Conservation (phyloP, 2,113 vertebrate species). For the Actenoides hombroni region DNA sequence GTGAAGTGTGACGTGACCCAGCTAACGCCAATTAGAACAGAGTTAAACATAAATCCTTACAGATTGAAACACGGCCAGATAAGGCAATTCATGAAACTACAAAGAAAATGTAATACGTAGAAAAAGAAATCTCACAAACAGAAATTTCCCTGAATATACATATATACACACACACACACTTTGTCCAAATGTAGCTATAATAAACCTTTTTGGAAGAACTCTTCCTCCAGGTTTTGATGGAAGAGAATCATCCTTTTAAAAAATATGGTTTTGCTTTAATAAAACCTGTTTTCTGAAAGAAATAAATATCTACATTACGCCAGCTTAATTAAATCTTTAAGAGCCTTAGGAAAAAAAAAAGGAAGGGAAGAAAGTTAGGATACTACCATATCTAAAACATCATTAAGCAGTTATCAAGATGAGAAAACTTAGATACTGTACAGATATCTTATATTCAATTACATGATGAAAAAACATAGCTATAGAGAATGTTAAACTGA, state of each 20-base stretch:
- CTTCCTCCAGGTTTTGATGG: background rate
- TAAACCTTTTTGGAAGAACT: background rate
- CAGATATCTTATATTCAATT: slow-evolving; percentile 40
- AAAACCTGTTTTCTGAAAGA: background rate
- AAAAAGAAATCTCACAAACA: background rate
- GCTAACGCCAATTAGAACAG: background rate
- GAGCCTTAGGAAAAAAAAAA: background rate
- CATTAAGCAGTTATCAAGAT: slow-evolving; percentile 16
- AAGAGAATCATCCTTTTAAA: background rate
- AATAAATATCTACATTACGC: background rate
- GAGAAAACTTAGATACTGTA: slow-evolving; percentile 16
- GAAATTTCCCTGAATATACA: background rate
- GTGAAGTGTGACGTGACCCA: background rate
- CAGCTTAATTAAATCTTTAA: background rate
- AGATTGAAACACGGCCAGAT: background rate
- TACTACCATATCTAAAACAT: background rate
- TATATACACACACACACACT: background rate
- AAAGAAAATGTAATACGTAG: background rate
- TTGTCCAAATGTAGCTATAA: background rate
- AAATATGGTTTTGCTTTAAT: background rate
- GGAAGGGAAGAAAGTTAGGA: background rate
- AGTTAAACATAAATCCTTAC: background rate
- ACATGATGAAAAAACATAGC: background rate
- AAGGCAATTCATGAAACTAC: background rate
- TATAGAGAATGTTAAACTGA: slow-evolving; percentile 8